Percentiles rank a stretch among this genome's conserved stretches.
These are phyloP conservation scores for Netelia virgata DNA, from an alignment of 2,888 invertebrate genomes.

Conservation along the genomic window DNA sequence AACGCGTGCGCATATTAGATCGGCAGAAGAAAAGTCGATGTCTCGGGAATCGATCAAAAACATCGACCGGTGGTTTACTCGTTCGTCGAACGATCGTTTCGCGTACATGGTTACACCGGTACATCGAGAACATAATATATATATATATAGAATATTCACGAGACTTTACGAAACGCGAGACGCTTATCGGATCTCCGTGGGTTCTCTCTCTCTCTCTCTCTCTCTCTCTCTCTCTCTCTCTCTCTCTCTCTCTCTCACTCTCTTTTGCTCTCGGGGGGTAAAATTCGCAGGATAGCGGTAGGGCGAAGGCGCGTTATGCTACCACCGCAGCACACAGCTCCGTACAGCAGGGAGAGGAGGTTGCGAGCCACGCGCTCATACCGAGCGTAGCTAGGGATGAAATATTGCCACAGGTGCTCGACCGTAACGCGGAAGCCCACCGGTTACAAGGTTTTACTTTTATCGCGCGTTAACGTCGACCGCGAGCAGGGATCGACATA, in stretches of 20 bases:
- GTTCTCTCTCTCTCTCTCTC: neutral
- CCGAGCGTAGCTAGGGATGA: slow-evolving; percentile 60
- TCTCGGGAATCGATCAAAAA: slow-evolving; percentile 32
- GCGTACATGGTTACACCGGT: neutral
- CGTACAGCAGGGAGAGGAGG: slow-evolving; percentile 34
- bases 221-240: no score
- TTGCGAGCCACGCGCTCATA: slow-evolving; percentile 15
- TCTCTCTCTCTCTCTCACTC: no score
- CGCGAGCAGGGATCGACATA: slow-evolving; percentile 70
- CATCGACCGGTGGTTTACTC: slow-evolving; percentile 34
- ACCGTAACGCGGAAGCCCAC: slow-evolving; percentile 69
- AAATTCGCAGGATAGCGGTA: slow-evolving; percentile 8
- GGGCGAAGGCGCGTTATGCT: slow-evolving; percentile 40
- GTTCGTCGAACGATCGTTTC: slow-evolving; percentile 28
- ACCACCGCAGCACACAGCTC: slow-evolving; percentile 17
- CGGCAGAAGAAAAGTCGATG: slow-evolving; percentile 4
- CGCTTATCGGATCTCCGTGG: slow-evolving; percentile 59
- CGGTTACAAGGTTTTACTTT: slow-evolving; percentile 74
- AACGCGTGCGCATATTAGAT: neutral
- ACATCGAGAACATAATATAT: neutral
- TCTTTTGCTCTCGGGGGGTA: neutral
- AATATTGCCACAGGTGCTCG: slow-evolving; percentile 67
- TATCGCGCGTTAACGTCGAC: slow-evolving; percentile 71
- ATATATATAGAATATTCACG: slow-evolving; percentile 38
- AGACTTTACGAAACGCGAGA: slow-evolving; percentile 59